Conservation (phyloP, 2,888 invertebrate species). For the Coenonympha glycerion region DNA sequence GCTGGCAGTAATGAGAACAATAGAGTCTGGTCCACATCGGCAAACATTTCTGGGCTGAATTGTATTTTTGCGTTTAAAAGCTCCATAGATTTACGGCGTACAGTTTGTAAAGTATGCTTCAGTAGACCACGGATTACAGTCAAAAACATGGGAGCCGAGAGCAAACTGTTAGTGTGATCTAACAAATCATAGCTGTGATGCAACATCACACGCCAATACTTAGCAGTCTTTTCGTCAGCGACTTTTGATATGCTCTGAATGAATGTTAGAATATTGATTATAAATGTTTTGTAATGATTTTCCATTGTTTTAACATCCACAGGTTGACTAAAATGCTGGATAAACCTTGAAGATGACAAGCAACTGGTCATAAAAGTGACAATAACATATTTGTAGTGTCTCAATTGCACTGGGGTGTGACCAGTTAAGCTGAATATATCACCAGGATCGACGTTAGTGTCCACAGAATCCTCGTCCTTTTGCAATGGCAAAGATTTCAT, state of each 20-base stretch:
- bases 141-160: constrained; percentile 87
- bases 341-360: constrained; percentile 80
- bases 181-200: constrained; percentile 86
- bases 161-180: constrained; percentile 85
- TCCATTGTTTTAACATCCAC: constrained; percentile 72
- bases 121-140: constrained; percentile 84
- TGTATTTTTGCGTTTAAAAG: constrained; percentile 88
- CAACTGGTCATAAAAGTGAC: constrained; percentile 84
- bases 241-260: constrained; percentile 80
- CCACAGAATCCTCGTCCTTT: constrained; percentile 69
- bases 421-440: constrained; percentile 79
- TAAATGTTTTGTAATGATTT: constrained; percentile 79
- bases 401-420: constrained; percentile 83
- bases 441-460: constrained; percentile 54
- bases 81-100: constrained; percentile 89
- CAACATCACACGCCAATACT: constrained; percentile 89
- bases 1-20: constrained; percentile 78
- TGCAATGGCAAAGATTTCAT: constrained; percentile 80
- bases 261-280: constrained; percentile 80
- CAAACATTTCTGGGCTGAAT: constrained; percentile 78
- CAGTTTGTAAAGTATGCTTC: constrained; percentile 80
- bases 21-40: constrained; percentile 64
- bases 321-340: constrained; percentile 78
- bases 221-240: constrained; percentile 78
- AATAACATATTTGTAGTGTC: constrained; percentile 89